phyloP scores from a whole-genome alignment of 2,797 vertebrate genomes.

The Brachymystax lenok region DNA sequence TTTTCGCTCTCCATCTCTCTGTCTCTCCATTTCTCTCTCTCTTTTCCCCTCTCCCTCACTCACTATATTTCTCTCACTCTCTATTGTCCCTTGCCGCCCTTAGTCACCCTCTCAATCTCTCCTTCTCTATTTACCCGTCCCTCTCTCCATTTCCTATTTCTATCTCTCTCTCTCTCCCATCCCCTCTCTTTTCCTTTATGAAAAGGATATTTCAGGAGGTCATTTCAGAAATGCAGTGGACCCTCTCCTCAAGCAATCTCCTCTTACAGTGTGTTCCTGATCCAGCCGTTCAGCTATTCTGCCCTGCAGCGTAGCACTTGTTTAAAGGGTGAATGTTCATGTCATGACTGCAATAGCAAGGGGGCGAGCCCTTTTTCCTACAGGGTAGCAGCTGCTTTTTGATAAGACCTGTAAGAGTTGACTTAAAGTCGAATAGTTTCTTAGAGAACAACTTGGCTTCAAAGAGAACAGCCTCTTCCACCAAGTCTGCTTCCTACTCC shows the following conservation, averaged over 20 bases:
- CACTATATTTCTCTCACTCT: conserved; percentile 36
- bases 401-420: neutral
- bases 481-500: neutral
- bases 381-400: too few species aligned
- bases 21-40: conserved; percentile 26
- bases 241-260: neutral
- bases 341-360: neutral
- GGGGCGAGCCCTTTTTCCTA: neutral
- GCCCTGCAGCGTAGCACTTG: neutral
- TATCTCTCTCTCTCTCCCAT: neutral
- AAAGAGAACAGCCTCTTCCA: neutral
- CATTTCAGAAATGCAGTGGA: neutral
- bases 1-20: conserved; percentile 24
- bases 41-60: conserved; percentile 14
- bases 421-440: neutral
- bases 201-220: neutral
- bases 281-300: neutral
- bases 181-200: neutral
- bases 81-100: neutral
- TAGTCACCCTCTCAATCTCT: neutral
- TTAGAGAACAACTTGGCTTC: neutral
- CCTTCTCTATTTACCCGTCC: neutral
- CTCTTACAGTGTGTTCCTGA: neutral
- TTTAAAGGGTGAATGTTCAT: neutral
- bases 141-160: neutral